Base-by-base conservation (phyloP, 64 coral and sea anemone genomes). In the Stichodactyla mertensii region DNA sequence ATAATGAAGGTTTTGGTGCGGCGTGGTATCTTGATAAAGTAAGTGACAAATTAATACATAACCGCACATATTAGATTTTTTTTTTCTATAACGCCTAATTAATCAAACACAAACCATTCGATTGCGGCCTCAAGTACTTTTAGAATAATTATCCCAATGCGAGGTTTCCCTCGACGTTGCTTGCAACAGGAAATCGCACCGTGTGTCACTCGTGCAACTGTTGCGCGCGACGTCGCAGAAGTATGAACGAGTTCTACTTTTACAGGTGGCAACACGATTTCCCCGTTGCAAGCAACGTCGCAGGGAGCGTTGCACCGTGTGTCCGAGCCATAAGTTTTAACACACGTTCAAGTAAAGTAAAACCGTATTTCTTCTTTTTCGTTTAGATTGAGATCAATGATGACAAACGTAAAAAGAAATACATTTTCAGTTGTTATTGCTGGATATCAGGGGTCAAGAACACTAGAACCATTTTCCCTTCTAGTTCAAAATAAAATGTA, bases 1-100 rank as follows among this genome's bases (percentile, higher is more conserved):
- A 89, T 56, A 84, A 89, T 31, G 26, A 51, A 13, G 94, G 90
- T 27, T 87, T 58, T 23, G n/a, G 83, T 10, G 45, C 78, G 7
- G 90, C 55, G 7, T 95, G 94, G 90, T 92, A 79, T 61, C 27
- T 95, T 1, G 77, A 78, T 54, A 92, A 95, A 84, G 94, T 95
- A 52, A 24, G 36, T 45, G 36, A 45, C 36, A 45, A 45, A 1
- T 1, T 45, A 45, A 45, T 45, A 45, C 36, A 45, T 45, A 4
- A 4, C 36, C 36, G 36, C 36, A 1, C 36, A 45, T 45, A 45
- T 45, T 13, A 4, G n/a, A 45, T 55, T 10, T 82, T 7, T 52
- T 10, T 82, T 0, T 0, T 5, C 67, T 16, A 27, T 82, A 19
- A 3, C 28, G 11, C 51, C 11, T 52, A 9, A 6, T 23, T 2